phyloP scores from a whole-genome alignment of 2,113 vertebrate genomes.

The Gadus macrocephalus region DNA sequence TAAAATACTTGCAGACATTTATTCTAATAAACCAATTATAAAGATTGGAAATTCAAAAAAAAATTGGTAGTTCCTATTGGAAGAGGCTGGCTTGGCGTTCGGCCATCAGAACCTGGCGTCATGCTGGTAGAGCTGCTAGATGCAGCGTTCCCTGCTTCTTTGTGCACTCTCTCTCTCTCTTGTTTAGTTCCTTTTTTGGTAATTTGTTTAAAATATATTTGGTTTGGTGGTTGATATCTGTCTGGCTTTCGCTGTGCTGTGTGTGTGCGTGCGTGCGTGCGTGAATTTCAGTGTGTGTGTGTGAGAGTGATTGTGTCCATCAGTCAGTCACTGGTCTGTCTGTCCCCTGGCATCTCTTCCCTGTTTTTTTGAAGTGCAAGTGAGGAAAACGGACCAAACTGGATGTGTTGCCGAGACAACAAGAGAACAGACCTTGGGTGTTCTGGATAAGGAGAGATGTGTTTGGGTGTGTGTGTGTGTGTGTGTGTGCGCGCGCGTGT shows the following conservation, averaged over 20 bases:
- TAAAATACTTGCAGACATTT: no score
- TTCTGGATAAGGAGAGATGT: constrained; percentile 34
- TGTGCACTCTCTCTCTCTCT: no score
- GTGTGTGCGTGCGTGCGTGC: neutral
- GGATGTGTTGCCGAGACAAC: constrained; percentile 46
- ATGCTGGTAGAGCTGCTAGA: no score
- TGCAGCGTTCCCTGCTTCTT: no score
- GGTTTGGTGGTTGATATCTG: neutral
- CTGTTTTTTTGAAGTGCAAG: constrained; percentile 34
- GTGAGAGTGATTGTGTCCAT: neutral
- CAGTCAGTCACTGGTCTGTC: neutral
- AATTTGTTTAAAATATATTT: no score
- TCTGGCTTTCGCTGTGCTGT: constrained; percentile 6
- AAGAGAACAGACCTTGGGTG: constrained; percentile 33
- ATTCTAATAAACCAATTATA: no score
- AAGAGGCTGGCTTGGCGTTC: no score
- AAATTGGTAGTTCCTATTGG: no score
- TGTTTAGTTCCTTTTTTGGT: no score
- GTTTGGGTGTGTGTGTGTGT: neutral
- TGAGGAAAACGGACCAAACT: constrained; percentile 44
- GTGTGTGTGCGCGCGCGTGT: constrained; percentile 1
- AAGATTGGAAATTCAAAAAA: no score
- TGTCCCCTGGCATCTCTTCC: constrained; percentile 1
- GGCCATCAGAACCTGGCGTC: no score
- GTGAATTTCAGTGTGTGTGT: neutral